phyloP scores from a whole-genome alignment of 2,797 vertebrate genomes.

The Cephalopachus bancanus region DNA sequence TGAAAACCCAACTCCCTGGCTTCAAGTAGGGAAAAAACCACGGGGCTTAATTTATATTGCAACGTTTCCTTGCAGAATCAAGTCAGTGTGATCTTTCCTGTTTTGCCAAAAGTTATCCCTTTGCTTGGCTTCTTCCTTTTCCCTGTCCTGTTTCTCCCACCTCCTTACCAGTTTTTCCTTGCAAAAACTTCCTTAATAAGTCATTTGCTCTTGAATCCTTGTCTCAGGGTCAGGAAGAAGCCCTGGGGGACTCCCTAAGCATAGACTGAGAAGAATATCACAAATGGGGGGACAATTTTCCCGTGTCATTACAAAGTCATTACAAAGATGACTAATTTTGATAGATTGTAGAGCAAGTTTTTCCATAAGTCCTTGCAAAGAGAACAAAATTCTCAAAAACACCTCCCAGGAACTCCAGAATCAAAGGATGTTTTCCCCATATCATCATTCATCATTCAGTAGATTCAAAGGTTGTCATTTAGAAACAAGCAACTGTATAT shows the following conservation, averaged over 20 bases:
- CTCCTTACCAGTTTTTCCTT: neutral
- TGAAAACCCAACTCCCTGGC: neutral
- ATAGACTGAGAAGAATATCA: neutral
- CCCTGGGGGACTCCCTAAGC: neutral
- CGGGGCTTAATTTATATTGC: neutral
- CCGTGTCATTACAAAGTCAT: neutral
- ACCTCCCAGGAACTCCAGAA: slow-evolving; percentile 20
- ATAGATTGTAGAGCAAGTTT: neutral
- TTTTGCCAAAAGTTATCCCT: neutral
- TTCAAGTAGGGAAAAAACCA: neutral
- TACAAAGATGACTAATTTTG: neutral
- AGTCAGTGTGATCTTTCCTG: neutral
- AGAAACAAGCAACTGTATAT: neutral
- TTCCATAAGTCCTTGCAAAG: neutral
- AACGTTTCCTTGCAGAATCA: neutral
- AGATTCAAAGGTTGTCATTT: slow-evolving; percentile 14
- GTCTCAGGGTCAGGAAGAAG: neutral
- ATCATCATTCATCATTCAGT: neutral
- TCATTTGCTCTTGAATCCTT: neutral
- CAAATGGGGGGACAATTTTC: neutral
- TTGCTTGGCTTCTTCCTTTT: neutral
- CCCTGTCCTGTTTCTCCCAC: neutral
- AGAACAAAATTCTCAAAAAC: slow-evolving; percentile 24
- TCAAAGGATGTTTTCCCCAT: neutral
- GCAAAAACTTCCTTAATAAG: neutral